Evolutionary conservation across 2,888 invertebrate species (phyloP).

Genomic region (Macaria liturata): DNA sequence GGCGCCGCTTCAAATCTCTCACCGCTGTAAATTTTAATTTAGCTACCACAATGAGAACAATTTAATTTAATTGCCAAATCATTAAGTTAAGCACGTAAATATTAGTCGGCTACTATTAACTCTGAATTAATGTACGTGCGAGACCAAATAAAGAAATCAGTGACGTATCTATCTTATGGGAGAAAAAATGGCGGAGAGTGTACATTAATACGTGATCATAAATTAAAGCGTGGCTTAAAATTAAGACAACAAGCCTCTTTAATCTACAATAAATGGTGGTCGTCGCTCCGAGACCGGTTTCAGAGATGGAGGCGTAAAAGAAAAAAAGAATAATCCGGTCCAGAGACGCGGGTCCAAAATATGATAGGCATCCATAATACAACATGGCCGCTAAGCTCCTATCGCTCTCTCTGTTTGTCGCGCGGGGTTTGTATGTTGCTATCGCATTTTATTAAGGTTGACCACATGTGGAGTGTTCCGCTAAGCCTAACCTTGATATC

Average conservation of each 20-base stretch:
- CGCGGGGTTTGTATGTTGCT: slow-evolving; percentile 51
- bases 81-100: slow-evolving; percentile 81
- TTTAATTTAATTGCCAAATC: slow-evolving; percentile 83
- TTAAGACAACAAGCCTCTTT: slow-evolving; percentile 84
- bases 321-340: slow-evolving; percentile 81
- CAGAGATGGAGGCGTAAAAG: slow-evolving; percentile 76
- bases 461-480: slow-evolving; percentile 84
- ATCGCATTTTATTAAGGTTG: slow-evolving; percentile 80
- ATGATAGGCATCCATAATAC: slow-evolving; percentile 84
- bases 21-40: slow-evolving; percentile 76
- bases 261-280: slow-evolving; percentile 83
- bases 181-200: slow-evolving; percentile 73
- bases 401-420: slow-evolving; percentile 64
- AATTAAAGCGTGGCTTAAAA: slow-evolving; percentile 82
- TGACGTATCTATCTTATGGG: slow-evolving; percentile 64
- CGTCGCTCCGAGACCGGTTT: slow-evolving; percentile 78
- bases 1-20: slow-evolving; percentile 65
- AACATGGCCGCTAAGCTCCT: slow-evolving; percentile 82
- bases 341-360: slow-evolving; percentile 79
- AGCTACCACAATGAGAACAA: slow-evolving; percentile 78
- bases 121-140: slow-evolving; percentile 64
- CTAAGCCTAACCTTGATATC: slow-evolving; percentile 84
- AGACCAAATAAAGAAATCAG: slow-evolving; percentile 76
- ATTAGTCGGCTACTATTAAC: slow-evolving; percentile 76
- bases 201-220: slow-evolving; percentile 78